phyloP scores from a whole-genome alignment of 2,888 invertebrate genomes.

The Vanessa cardui region DNA sequence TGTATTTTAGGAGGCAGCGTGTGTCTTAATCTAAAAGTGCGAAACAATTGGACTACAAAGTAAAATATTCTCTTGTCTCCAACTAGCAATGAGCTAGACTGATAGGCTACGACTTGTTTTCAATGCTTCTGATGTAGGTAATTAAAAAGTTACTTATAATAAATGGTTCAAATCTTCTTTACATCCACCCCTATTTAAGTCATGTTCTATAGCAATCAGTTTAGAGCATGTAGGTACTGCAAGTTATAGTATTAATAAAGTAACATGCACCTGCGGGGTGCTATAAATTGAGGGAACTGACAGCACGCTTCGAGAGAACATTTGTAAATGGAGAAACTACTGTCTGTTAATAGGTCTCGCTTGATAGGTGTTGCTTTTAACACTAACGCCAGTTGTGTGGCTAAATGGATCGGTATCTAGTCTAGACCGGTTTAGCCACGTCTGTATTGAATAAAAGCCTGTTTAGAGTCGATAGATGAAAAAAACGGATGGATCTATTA shows the following conservation, averaged over 20 bases:
- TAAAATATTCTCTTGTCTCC: too few species aligned
- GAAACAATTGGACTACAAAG: too few species aligned
- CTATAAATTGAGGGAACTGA: slow-evolving; percentile 25
- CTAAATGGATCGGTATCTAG: slow-evolving; percentile 3
- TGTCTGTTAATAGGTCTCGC: slow-evolving; percentile 8
- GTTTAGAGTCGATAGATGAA: neutral
- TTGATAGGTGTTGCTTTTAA: slow-evolving; percentile 6
- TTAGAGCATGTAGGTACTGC: neutral
- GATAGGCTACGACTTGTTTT: too few species aligned
- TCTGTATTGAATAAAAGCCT: neutral
- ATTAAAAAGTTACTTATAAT: too few species aligned
- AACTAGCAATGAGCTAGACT: too few species aligned
- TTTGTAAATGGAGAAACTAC: slow-evolving; percentile 26
- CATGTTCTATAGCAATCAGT: too few species aligned
- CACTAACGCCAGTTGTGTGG: slow-evolving; percentile 8
- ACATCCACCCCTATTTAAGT: too few species aligned
- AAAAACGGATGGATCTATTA: neutral
- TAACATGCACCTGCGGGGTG: slow-evolving; percentile 20
- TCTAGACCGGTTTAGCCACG: slow-evolving; percentile 7
- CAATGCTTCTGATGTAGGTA: too few species aligned
- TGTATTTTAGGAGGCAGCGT: too few species aligned
- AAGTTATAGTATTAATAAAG: slow-evolving; percentile 3
- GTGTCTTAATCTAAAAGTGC: too few species aligned
- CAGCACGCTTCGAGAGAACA: slow-evolving; percentile 16
- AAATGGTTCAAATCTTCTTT: too few species aligned